These are phyloP conservation scores for Beroe ovata DNA, from an alignment of 37 sponge, comb jelly and placozoan species.

Conservation along the genomic window DNA sequence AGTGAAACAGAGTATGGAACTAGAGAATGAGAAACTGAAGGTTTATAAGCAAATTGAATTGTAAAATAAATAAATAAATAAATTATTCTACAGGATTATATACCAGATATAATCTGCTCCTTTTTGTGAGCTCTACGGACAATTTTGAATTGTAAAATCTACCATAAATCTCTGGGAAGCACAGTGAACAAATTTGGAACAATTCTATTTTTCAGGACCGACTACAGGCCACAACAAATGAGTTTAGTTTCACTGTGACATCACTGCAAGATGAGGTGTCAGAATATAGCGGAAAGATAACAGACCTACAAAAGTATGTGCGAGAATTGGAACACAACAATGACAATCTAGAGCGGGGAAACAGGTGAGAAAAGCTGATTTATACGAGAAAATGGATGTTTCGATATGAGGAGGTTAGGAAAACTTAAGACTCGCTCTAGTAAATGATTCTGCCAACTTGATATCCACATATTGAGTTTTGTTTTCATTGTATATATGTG, in stretches of 20 bases:
- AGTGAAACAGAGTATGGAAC: constrained; percentile 73
- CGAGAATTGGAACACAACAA: constrained; percentile 92
- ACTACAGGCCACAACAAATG: constrained; percentile 76
- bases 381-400: too few relatives aligned
- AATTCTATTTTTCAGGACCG: constrained; percentile 73
- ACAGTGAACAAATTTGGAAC: neutral
- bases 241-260: constrained; percentile 80
- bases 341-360: constrained; percentile 90
- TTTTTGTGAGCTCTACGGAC: too few relatives aligned
- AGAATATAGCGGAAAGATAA: constrained; percentile 73
- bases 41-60: too few relatives aligned
- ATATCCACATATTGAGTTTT: too few relatives aligned
- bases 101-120: too few relatives aligned
- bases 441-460: too few relatives aligned
- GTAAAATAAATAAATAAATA: too few relatives aligned
- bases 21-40: constrained; percentile 83
- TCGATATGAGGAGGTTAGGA: too few relatives aligned
- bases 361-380: too few relatives aligned
- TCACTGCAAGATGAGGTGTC: constrained; percentile 86
- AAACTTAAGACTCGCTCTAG: too few relatives aligned
- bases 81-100: too few relatives aligned
- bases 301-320: constrained; percentile 77
- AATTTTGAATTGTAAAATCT: neutral
- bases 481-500: too few relatives aligned
- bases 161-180: neutral